These are phyloP conservation scores for Calypte anna DNA, from an alignment of 2,113 vertebrate species.

Conservation along the genomic window DNA sequence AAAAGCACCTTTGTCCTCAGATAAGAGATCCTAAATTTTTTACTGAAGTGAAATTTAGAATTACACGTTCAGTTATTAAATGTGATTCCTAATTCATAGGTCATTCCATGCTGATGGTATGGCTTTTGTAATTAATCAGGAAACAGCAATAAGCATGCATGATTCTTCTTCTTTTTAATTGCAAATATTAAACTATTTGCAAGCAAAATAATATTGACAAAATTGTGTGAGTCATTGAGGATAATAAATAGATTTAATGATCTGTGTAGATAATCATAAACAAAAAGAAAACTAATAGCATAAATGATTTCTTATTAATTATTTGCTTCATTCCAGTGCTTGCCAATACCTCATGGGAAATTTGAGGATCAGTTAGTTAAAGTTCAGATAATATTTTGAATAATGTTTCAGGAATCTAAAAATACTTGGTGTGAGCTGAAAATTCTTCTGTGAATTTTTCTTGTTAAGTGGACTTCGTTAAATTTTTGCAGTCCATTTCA, in stretches of 20 bases:
- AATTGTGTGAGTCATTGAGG: not conserved
- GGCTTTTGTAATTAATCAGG: not conserved
- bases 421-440: not conserved
- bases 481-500: conserved; percentile 1
- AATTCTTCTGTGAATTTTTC: not conserved
- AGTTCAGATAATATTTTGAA: not conserved
- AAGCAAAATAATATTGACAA: conserved; percentile 39
- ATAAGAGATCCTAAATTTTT: not conserved
- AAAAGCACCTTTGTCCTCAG: not conserved
- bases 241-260: conserved; percentile 52
- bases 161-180: not conserved
- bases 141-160: not conserved
- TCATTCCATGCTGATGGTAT: not conserved
- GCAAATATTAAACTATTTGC: not conserved
- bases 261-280: conserved; percentile 26
- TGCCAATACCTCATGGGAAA: not conserved
- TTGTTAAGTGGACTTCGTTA: not conserved
- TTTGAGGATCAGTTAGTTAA: conserved; percentile 51
- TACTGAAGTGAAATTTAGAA: not conserved
- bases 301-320: conserved; percentile 43
- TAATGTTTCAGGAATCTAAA: conserved; percentile 10
- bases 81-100: not conserved
- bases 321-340: not conserved
- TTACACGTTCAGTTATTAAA: not conserved
- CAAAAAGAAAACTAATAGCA: conserved; percentile 34